Evolutionary conservation across 1,140 invertebrate species (phyloP).

Genomic region (Antheraea mylitta): DNA sequence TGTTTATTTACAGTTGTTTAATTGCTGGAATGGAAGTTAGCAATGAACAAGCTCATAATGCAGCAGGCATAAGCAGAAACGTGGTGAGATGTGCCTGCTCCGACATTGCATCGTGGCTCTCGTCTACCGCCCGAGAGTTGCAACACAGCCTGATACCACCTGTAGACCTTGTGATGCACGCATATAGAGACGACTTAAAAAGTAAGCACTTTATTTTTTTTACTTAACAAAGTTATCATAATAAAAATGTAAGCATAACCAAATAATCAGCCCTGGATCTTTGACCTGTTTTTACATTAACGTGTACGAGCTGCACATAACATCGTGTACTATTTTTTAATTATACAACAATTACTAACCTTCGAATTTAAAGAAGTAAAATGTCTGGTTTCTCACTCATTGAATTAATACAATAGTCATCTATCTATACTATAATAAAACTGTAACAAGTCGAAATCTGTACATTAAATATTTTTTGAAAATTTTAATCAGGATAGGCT

Average conservation of each 20-base stretch:
- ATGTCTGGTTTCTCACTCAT: no score
- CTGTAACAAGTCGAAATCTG: no score
- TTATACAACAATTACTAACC: no score
- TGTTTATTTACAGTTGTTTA: constrained; percentile 41
- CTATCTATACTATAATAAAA: no score
- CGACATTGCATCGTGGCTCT: constrained; percentile 58
- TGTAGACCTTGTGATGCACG: constrained; percentile 57
- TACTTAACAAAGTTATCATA: neutral
- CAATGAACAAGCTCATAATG: constrained; percentile 58
- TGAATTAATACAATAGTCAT: no score
- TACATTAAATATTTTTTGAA: no score
- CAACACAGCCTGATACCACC: constrained; percentile 62
- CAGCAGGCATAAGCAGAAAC: constrained; percentile 43
- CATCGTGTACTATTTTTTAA: no score
- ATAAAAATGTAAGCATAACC: neutral
- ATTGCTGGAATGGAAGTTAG: constrained; percentile 63
- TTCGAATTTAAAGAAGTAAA: no score
- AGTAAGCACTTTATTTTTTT: constrained; percentile 37
- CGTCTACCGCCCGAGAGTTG: constrained; percentile 52
- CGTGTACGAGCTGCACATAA: no score
- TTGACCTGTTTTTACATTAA: no score
- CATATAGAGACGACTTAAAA: constrained; percentile 59
- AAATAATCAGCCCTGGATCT: neutral
- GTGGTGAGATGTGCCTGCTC: constrained; percentile 57
- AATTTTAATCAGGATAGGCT: no score